Conservation (phyloP, 2,888 invertebrate species). For the Monochamus alternatus region DNA sequence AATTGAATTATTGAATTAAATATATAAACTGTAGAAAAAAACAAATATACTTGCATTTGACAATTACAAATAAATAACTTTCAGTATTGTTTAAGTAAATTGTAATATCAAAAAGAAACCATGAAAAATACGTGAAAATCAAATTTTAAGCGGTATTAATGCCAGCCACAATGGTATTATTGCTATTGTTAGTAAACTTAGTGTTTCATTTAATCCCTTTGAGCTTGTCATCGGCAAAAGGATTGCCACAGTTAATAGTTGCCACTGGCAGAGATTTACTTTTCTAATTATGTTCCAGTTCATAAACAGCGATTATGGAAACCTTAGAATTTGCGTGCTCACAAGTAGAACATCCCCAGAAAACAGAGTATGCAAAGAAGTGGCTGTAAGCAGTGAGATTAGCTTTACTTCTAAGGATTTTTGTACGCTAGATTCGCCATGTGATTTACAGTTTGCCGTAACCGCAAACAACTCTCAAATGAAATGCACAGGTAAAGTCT, state of each 20-base stretch:
- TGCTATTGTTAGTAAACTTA: not conserved
- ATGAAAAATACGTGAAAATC: too few relatives aligned
- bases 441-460: constrained; percentile 72
- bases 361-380: constrained; percentile 71
- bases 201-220: not conserved
- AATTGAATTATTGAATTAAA: not conserved
- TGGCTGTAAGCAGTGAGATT: constrained; percentile 70
- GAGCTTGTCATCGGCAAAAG: not conserved
- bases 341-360: constrained; percentile 53
- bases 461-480: constrained; percentile 72
- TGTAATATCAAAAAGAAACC: too few relatives aligned
- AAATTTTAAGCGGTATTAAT: too few relatives aligned
- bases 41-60: too few relatives aligned
- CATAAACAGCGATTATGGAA: constrained; percentile 66
- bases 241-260: not conserved
- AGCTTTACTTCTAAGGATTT: constrained; percentile 73
- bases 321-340: constrained; percentile 64
- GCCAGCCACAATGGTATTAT: too few relatives aligned
- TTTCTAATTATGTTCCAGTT: constrained; percentile 60
- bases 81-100: too few relatives aligned
- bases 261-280: not conserved
- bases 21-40: not conserved
- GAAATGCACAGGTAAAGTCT: constrained; percentile 75
- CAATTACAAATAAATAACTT: too few relatives aligned
- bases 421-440: constrained; percentile 70